Evolutionary conservation across 2,888 invertebrate species (phyloP).

Genomic region (Cephalotes varians): DNA sequence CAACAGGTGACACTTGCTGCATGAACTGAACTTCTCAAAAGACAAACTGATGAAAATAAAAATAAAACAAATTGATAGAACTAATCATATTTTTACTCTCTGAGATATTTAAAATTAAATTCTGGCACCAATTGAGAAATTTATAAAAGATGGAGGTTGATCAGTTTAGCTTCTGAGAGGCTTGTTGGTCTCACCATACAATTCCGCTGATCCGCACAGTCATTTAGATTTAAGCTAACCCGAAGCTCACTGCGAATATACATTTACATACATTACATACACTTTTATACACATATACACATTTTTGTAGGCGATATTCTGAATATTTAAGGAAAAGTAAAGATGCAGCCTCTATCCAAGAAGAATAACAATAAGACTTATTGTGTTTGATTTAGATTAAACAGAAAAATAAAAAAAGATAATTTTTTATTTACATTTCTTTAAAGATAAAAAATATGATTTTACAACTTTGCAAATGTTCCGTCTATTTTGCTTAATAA

Average conservation of each 20-base stretch:
- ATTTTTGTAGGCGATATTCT: background rate
- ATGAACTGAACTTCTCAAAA: background rate
- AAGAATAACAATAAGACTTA: background rate
- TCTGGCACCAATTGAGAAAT: background rate
- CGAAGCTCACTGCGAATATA: no score
- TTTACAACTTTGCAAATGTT: background rate
- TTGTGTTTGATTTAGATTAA: background rate
- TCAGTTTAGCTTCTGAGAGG: background rate
- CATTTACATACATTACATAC: background rate
- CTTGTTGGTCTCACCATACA: background rate
- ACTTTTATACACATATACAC: background rate
- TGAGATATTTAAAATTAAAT: no score
- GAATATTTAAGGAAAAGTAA: constrained; percentile 8
- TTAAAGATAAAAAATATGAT: background rate
- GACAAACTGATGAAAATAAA: background rate
- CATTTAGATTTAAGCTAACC: constrained; percentile 2
- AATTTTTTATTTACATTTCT: background rate
- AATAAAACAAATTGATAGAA: background rate
- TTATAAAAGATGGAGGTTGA: background rate
- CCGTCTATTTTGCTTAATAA: background rate
- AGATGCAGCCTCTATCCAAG: background rate
- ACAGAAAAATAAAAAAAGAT: background rate
- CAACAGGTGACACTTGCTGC: constrained; percentile 65
- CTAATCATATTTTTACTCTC: background rate
- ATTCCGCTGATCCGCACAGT: background rate